Evolutionary conservation across 2,113 vertebrate species (phyloP).

Genomic region (Macrotis lagotis): DNA sequence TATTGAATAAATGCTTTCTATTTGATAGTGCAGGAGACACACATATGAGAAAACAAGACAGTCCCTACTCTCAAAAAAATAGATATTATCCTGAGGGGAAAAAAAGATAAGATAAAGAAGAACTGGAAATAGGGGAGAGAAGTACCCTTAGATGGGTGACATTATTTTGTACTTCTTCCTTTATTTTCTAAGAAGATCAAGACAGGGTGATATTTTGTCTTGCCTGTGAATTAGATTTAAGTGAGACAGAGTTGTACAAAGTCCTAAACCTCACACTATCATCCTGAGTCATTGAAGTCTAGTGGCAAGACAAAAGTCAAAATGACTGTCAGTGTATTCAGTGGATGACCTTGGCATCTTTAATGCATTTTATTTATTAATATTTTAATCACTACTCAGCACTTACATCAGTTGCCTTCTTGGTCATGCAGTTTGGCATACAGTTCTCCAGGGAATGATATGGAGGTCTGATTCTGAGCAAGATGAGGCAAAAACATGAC

Average conservation of each 20-base stretch:
- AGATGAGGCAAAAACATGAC: not conserved
- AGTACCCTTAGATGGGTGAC: not conserved
- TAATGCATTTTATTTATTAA: too few species aligned
- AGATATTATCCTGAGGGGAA: too few species aligned
- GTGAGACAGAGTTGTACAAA: not conserved
- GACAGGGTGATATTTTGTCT: not conserved
- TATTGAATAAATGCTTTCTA: too few species aligned
- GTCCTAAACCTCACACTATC: not conserved
- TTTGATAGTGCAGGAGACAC: too few species aligned
- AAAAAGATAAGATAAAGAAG: too few species aligned
- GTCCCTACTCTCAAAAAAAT: too few species aligned
- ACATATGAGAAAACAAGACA: too few species aligned
- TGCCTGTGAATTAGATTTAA: not conserved
- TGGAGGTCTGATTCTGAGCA: not conserved
- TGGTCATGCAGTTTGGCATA: not conserved
- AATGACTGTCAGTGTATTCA: not conserved
- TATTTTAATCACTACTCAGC: not conserved
- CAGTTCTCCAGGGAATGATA: not conserved
- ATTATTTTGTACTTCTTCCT: not conserved
- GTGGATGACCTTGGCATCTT: not conserved
- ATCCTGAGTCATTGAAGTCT: not conserved
- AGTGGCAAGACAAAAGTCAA: not conserved
- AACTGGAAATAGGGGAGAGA: not conserved
- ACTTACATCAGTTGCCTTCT: not conserved
- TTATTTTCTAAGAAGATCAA: not conserved